A percentile compares a stretch with the other conserved stretches of the same genome.
phyloP scores from a whole-genome alignment of 2,888 invertebrate species.

The Eristalis pertinax region DNA sequence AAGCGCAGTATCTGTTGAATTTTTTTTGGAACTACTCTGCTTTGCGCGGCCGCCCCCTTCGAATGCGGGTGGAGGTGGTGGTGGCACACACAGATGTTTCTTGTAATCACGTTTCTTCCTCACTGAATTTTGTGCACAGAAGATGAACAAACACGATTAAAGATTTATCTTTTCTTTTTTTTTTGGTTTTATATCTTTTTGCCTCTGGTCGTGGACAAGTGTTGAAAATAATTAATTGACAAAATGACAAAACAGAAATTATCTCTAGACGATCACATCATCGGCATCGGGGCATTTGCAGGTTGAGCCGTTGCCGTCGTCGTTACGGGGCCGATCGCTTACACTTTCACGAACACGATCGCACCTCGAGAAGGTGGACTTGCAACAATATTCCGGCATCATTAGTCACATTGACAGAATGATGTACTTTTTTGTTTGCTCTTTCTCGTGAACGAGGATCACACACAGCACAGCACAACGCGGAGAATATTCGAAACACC shows the following conservation, averaged over 20 bases:
- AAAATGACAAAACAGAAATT: background rate
- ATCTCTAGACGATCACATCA: conserved; percentile 52
- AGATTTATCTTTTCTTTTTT: conserved; percentile 1
- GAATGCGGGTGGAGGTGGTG: conserved; percentile 24
- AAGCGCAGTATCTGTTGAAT: conserved; percentile 46
- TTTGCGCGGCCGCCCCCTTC: background rate
- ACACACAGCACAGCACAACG: conserved; percentile 1
- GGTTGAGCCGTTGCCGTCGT: conserved; percentile 19
- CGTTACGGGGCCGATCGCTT: conserved; percentile 31
- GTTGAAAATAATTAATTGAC: conserved; percentile 18
- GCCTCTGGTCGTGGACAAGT: no score
- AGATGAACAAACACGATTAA: conserved; percentile 41
- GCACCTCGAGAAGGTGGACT: conserved; percentile 35
- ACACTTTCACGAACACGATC: conserved; percentile 50
- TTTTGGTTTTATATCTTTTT: background rate
- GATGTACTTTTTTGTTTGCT: background rate
- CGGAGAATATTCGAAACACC: background rate
- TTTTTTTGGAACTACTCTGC: background rate
- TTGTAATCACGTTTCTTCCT: conserved; percentile 63
- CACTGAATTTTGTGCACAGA: conserved; percentile 22
- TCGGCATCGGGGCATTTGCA: conserved; percentile 29
- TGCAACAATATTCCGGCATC: conserved; percentile 47
- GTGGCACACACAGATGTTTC: conserved; percentile 6
- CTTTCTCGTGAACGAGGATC: background rate
- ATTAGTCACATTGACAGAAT: conserved; percentile 54